Evolutionary conservation across 1,140 invertebrate genomes (phyloP), one percentile per base, ranked within the genome.

Genomic region (Campodea augens): DNA sequence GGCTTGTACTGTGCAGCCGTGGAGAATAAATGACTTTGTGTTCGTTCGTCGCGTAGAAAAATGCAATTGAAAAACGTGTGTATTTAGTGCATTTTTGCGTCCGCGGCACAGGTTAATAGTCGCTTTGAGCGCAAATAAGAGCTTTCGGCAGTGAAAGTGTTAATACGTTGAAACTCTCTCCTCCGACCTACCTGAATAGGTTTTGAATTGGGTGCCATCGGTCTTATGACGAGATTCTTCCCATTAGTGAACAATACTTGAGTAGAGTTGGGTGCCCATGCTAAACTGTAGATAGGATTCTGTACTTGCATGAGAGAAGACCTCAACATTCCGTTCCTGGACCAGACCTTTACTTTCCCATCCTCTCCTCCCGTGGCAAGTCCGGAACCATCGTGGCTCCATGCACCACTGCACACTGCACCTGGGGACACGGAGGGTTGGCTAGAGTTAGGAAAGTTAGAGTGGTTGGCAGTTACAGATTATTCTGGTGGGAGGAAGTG

Each of bases 261-360:
- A 37, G 75, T 77, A 41, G 76, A 82, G 57, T 89, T 83, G 3
- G 86, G 80, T 40, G 82, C 81, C 92, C 92, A 97, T 44, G 75
- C 72, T 5, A 84, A 75, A 29, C 75, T 75, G 55, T 93, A 86
- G 24, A 95, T 76, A 13, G 73, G 65, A 2, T 78, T 70, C 50
- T 73, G 73, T 55, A 73, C 77, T 57, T 89, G 80, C 20, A 87
- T 75, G 1, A 96, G 66, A 3, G 86, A 87, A 12, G 89, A 92
- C 21, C 93, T 71, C 3, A 98, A 65, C 77, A 98, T 90, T 39
- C 92, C 92, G 60, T 79, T 90, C 23, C 88, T 66, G 3, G 93
- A 97, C 92, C 93, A 99, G 46, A 97, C 80, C 66, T 97, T 96
- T 0, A 98, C 74, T 27, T 76, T 73, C 12, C 93, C 95, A 70